Base-by-base conservation (phyloP, 2,113 vertebrate genomes). In the Sylvia atricapilla region DNA sequence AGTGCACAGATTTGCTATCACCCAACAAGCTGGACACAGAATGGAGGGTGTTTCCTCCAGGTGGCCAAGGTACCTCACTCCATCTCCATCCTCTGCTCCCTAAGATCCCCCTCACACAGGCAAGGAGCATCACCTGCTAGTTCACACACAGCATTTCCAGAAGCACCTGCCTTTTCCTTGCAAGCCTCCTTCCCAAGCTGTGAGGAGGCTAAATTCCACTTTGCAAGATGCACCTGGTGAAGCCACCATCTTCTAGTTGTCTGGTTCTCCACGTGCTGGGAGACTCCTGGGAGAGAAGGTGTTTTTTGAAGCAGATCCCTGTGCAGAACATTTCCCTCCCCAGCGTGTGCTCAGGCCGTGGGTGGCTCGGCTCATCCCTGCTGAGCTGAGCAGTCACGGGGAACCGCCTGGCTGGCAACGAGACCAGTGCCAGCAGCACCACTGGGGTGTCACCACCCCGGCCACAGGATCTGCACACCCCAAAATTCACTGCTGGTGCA, bases 41-140 rank as follows among this genome's bases (percentile, higher is more conserved):
- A 70, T 2, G 16, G 31, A 33, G 5, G 1, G 0, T 15, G 30
- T 55, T 80, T 33, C 22, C 17, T 84, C 23, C 37, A 21, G 1
- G 1, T 72, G 60, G 11, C 46, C 4, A 1, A 50, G 30, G 33
- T 15, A 68, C 21, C 19, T 84, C n/a, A 24, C 0, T 1, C 30
- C 44, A 18, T 19, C 31, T 53, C 41, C 16, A 12, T 77, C 33
- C 47, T 46, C 31, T 30, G 24, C 28, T 59, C 73, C 6, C 0
- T 35, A 11, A 87, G 21, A 7, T 77, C 23, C 15, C 23, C 1
- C 30, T 67, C 37, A 28, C 31, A 47, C 31, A n/a, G 25, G 19
- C 43, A 24, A 23, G 25, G 44, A 74, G 14, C 37, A 25, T 58
- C 74, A 31, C 53, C 41, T 8, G 8, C 7, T 1, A 27, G 27